A percentile compares a stretch with the other conserved stretches of the same genome.
These are phyloP conservation scores for Lithophane semibrunnea DNA, from an alignment of 2,888 invertebrate genomes.

Conservation along the genomic window DNA sequence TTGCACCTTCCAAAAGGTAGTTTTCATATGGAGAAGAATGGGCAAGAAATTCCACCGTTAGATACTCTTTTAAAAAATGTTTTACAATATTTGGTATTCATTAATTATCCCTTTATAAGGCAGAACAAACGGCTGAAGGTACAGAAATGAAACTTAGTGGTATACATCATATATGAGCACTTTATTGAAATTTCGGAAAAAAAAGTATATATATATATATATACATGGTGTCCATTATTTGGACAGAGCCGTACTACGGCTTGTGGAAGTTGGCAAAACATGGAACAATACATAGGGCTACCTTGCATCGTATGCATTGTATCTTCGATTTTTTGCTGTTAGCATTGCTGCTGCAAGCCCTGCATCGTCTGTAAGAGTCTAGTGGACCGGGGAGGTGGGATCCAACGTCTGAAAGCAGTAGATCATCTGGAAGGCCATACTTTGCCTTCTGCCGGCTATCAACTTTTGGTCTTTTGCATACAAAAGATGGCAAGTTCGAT, in stretches of 20 bases:
- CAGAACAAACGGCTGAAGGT: too few relatives aligned
- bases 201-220: not conserved
- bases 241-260: constrained; percentile 24
- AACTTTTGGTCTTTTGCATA: constrained; percentile 53
- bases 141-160: constrained; percentile 3
- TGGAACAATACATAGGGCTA: constrained; percentile 49
- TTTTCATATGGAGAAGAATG: too few relatives aligned
- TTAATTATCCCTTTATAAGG: too few relatives aligned
- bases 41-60: too few relatives aligned
- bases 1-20: too few relatives aligned
- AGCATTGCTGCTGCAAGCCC: constrained; percentile 51
- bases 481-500: constrained; percentile 55
- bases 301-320: constrained; percentile 49
- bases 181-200: constrained; percentile 1
- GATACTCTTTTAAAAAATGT: too few relatives aligned
- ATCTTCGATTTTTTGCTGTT: constrained; percentile 56
- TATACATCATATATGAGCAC: not conserved
- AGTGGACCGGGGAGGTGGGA: constrained; percentile 55
- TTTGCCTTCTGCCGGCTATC: constrained; percentile 55
- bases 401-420: constrained; percentile 52
- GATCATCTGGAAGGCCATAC: constrained; percentile 55
- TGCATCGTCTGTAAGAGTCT: constrained; percentile 50
- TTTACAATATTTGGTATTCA: too few relatives aligned
- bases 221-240: constrained; percentile 25
- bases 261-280: constrained; percentile 44